These are phyloP conservation scores for Hypselothyrea guttata DNA, from an alignment of 2,888 invertebrate genomes.

Conservation along the genomic window DNA sequence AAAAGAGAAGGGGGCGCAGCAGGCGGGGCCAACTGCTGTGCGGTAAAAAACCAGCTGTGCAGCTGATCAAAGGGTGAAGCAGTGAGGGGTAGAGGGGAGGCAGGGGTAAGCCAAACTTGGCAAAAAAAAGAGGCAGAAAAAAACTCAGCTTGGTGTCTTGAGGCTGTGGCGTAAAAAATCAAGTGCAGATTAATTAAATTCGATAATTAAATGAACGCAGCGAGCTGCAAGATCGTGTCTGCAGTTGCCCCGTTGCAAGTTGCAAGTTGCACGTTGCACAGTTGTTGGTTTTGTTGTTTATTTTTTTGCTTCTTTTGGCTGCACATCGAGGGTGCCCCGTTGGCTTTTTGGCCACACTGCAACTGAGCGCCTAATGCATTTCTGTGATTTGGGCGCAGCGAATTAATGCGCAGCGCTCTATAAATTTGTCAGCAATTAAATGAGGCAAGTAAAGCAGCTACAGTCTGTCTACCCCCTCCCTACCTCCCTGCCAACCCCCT, in stretches of 20 bases:
- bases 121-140: no score
- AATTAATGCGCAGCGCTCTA: slow-evolving; percentile 79
- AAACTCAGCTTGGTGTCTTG: slow-evolving; percentile 51
- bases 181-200: slow-evolving; percentile 76
- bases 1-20: slow-evolving; percentile 4
- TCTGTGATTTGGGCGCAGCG: slow-evolving; percentile 79
- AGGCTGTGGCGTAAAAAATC: slow-evolving; percentile 72
- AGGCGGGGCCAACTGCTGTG: slow-evolving; percentile 19
- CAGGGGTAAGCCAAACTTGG: slow-evolving; percentile 10
- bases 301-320: slow-evolving; percentile 52
- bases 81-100: background rate
- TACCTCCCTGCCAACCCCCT: background rate
- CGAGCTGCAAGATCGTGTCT: slow-evolving; percentile 65
- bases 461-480: slow-evolving; percentile 4
- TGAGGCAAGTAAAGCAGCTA: slow-evolving; percentile 48
- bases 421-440: slow-evolving; percentile 81
- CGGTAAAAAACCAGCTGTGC: slow-evolving; percentile 23
- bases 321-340: slow-evolving; percentile 67
- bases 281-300: slow-evolving; percentile 22
- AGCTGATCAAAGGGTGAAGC: slow-evolving; percentile 2
- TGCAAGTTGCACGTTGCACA: slow-evolving; percentile 28
- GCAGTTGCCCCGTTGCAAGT: slow-evolving; percentile 23
- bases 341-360: slow-evolving; percentile 19
- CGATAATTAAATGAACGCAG: slow-evolving; percentile 80
- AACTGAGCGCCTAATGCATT: slow-evolving; percentile 63